These are phyloP conservation scores for Cromileptes altivelis DNA, from an alignment of 2,113 vertebrate genomes.

Conservation along the genomic window DNA sequence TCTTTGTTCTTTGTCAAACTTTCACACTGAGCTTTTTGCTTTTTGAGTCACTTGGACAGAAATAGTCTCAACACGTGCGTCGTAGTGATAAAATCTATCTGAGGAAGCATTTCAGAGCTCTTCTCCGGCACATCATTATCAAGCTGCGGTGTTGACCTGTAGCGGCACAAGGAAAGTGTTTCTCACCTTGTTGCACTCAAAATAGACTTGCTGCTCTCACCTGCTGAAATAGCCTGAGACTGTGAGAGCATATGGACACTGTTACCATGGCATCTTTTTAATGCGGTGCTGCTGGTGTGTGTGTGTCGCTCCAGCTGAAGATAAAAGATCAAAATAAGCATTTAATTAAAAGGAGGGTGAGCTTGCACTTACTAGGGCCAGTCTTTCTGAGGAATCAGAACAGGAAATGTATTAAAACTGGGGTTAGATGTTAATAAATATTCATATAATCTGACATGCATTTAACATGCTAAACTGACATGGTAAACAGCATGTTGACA, in stretches of 20 bases:
- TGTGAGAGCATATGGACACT: neutral
- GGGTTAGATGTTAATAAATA: too few species aligned
- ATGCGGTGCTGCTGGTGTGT: constrained; percentile 6
- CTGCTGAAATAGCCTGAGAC: constrained; percentile 18
- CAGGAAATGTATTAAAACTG: too few species aligned
- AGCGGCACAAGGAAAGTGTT: neutral
- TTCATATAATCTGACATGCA: too few species aligned
- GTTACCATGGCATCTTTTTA: neutral
- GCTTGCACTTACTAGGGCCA: too few species aligned
- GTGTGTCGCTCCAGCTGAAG: too few species aligned
- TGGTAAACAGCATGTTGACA: too few species aligned
- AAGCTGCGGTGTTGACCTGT: constrained; percentile 20
- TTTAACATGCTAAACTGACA: too few species aligned
- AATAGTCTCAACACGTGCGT: neutral
- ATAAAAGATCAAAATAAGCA: too few species aligned
- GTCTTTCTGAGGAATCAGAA: too few species aligned
- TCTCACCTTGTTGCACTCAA: constrained; percentile 9
- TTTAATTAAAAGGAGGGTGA: too few species aligned
- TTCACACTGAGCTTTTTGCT: neutral
- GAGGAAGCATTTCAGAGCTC: constrained; percentile 18
- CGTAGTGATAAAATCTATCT: neutral
- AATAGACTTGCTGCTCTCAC: constrained; percentile 29
- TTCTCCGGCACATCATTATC: neutral
- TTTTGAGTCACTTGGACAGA: neutral
- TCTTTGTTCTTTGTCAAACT: neutral